Percentiles rank a stretch among this genome's conserved stretches.
These are phyloP conservation scores for Rhagophthalmus giganteus DNA, from an alignment of 2,888 invertebrate genomes.

Conservation along the genomic window DNA sequence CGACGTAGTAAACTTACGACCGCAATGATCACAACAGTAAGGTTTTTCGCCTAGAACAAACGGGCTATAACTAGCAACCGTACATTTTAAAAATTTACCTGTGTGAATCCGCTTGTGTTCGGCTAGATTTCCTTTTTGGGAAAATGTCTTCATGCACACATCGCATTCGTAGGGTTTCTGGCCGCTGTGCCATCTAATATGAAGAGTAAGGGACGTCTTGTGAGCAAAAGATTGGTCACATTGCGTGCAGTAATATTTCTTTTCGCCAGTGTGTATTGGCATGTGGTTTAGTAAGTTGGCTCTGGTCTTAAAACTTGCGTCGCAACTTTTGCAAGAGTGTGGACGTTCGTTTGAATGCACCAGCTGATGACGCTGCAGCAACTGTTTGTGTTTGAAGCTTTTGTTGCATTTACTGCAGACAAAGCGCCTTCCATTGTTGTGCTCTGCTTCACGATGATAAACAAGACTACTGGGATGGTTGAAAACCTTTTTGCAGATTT, in stretches of 20 bases:
- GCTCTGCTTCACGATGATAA: slow-evolving; percentile 74
- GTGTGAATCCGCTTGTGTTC: slow-evolving; percentile 79
- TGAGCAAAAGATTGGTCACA: slow-evolving; percentile 77
- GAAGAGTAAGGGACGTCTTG: slow-evolving; percentile 75
- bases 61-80: too few species aligned
- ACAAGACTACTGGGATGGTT: slow-evolving; percentile 74
- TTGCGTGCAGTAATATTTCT: slow-evolving; percentile 69
- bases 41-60: slow-evolving; percentile 70
- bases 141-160: slow-evolving; percentile 72
- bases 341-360: slow-evolving; percentile 74
- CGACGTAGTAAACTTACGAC: slow-evolving; percentile 72
- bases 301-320: slow-evolving; percentile 70
- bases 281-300: slow-evolving; percentile 74
- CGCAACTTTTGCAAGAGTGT: slow-evolving; percentile 63
- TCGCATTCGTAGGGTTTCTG: slow-evolving; percentile 70
- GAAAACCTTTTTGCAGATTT: slow-evolving; percentile 68
- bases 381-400: slow-evolving; percentile 73
- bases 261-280: slow-evolving; percentile 71
- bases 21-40: slow-evolving; percentile 68
- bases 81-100: slow-evolving; percentile 40
- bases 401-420: slow-evolving; percentile 77
- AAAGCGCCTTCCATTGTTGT: slow-evolving; percentile 65
- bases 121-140: slow-evolving; percentile 76
- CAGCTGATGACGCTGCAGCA: slow-evolving; percentile 75
- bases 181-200: slow-evolving; percentile 72